A percentile compares a stretch with the other conserved stretches of the same genome.
Evolutionary conservation across 2,113 vertebrate species (phyloP).

Genomic region (Rattus norvegicus): GRCr8 NC_086021.1:23172001-23172500

Average conservation of each 20-base stretch:
- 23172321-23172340: background rate
- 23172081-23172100: background rate
- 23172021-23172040: background rate
- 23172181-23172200: background rate
- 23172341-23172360: background rate
- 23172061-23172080: background rate
- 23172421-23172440: too few relatives aligned
- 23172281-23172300: too few relatives aligned
- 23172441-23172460: too few relatives aligned
- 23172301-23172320: background rate
- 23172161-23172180: background rate
- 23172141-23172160: background rate
- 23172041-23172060: background rate
- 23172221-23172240: background rate
- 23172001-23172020: background rate
- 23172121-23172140: conserved; percentile 6
- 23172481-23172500: too few relatives aligned
- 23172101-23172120: too few relatives aligned
- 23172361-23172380: too few relatives aligned
- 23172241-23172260: background rate
- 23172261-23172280: too few relatives aligned
- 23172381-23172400: too few relatives aligned
- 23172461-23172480: too few relatives aligned
- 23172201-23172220: background rate
- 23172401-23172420: too few relatives aligned